A percentile compares a stretch with the other conserved stretches of the same genome.
These are phyloP conservation scores for Hirtodrosophila duncani DNA, from an alignment of 2,888 invertebrate species.

Conservation along the genomic window DNA sequence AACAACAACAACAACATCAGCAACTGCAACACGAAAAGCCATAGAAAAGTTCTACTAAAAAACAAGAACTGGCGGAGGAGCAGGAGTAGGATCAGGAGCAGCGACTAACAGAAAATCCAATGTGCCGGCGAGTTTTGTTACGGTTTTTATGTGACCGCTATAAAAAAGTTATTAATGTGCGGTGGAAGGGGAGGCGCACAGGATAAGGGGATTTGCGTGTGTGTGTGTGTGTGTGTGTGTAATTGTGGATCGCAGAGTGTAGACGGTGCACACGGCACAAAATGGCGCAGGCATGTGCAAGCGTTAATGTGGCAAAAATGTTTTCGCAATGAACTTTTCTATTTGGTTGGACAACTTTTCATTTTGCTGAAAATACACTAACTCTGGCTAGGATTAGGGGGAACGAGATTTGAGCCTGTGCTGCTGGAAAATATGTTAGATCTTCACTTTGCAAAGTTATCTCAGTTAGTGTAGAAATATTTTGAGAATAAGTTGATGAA, in stretches of 20 bases:
- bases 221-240: conserved; percentile 4
- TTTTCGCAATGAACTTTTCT: conserved; percentile 51
- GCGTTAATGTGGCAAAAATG: conserved; percentile 72
- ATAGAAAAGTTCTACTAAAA: too few species aligned
- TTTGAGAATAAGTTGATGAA: too few species aligned
- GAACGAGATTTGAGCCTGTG: too few species aligned
- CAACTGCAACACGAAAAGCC: conserved; percentile 5
- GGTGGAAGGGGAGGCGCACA: too few species aligned
- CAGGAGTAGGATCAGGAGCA: too few species aligned
- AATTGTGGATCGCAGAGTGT: background rate
- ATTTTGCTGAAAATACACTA: too few species aligned
- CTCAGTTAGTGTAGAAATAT: too few species aligned
- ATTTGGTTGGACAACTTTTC: conserved; percentile 4
- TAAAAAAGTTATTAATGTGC: conserved; percentile 69
- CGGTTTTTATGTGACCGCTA: conserved; percentile 64
- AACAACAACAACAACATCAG: conserved; percentile 23
- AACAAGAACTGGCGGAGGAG: too few species aligned
- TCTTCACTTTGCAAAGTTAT: too few species aligned
- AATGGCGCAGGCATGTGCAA: conserved; percentile 67
- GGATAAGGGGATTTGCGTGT: conserved; percentile 3
- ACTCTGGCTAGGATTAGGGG: too few species aligned
- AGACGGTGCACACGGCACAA: conserved; percentile 33
- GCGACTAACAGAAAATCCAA: conserved; percentile 34
- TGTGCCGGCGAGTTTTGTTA: conserved; percentile 52
- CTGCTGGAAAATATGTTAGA: too few species aligned